Evolutionary conservation across 2,888 invertebrate genomes (phyloP).

Genomic region (Metalampra italica): DNA sequence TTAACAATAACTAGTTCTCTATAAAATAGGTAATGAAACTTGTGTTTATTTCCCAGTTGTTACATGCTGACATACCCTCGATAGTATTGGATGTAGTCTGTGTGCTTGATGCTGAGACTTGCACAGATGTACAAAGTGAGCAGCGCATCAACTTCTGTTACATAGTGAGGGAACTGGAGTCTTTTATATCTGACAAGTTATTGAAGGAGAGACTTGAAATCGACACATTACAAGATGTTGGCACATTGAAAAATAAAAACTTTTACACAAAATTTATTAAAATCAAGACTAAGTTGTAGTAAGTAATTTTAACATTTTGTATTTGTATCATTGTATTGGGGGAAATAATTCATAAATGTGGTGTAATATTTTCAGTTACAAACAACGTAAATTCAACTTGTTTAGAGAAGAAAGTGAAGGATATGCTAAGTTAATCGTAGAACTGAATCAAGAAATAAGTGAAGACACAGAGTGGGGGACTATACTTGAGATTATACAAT

Average conservation of each 20-base stretch:
- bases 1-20: not conserved
- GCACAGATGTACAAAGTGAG: slow-evolving; percentile 82
- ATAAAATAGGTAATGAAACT: not conserved
- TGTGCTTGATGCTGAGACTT: slow-evolving; percentile 90
- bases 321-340: not conserved
- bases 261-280: slow-evolving; percentile 97
- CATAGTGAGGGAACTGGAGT: slow-evolving; percentile 88
- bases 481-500: slow-evolving; percentile 93
- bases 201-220: slow-evolving; percentile 95
- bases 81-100: slow-evolving; percentile 91
- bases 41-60: slow-evolving; percentile 64
- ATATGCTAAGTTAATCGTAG: slow-evolving; percentile 96
- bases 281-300: slow-evolving; percentile 98
- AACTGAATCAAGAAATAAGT: slow-evolving; percentile 91
- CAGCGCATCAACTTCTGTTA: slow-evolving; percentile 87
- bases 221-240: slow-evolving; percentile 94
- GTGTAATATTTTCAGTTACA: slow-evolving; percentile 88
- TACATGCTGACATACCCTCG: slow-evolving; percentile 89
- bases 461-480: slow-evolving; percentile 81
- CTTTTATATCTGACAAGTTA: slow-evolving; percentile 90
- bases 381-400: slow-evolving; percentile 99
- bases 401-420: slow-evolving; percentile 99
- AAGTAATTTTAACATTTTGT: slow-evolving; percentile 69
- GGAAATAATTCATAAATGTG: too few relatives aligned
- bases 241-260: slow-evolving; percentile 91